Evolutionary conservation across 2,888 invertebrate species (phyloP).

Genomic region (Pseudococcus viburni): DNA sequence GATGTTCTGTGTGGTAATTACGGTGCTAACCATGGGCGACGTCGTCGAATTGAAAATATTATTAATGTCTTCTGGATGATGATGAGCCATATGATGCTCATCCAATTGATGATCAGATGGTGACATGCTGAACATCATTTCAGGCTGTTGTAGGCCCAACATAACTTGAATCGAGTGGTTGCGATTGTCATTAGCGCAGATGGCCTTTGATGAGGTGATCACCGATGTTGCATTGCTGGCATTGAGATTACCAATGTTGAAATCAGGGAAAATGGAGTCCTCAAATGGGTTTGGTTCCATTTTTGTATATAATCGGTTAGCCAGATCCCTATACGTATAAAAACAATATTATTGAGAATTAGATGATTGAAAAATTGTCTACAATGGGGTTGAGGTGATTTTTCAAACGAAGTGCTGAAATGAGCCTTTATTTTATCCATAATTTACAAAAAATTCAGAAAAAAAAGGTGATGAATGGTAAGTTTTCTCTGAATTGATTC

Average conservation of each 20-base stretch:
- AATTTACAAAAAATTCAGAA: too few species aligned
- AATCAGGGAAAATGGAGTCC: constrained; percentile 64
- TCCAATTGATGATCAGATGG: constrained; percentile 53
- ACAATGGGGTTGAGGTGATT: too few species aligned
- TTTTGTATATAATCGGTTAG: not conserved
- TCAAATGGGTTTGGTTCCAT: constrained; percentile 66
- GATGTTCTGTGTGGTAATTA: constrained; percentile 52
- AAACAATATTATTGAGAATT: not conserved
- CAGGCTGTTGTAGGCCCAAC: constrained; percentile 60
- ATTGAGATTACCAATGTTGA: constrained; percentile 51
- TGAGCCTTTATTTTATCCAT: too few species aligned
- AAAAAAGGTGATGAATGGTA: too few species aligned
- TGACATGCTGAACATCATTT: constrained; percentile 65
- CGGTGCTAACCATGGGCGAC: constrained; percentile 62
- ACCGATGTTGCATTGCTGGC: constrained; percentile 65
- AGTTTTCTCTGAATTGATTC: too few species aligned
- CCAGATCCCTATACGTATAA: not conserved
- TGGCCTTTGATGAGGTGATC: constrained; percentile 62
- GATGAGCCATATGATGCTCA: constrained; percentile 31
- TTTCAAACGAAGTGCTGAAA: too few species aligned
- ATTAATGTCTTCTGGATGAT: constrained; percentile 62
- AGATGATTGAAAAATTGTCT: not conserved
- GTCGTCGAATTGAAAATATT: constrained; percentile 64
- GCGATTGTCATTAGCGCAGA: constrained; percentile 58
- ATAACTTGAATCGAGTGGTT: constrained; percentile 65